Conservation (phyloP, 2,113 vertebrate species). For the Pangasianodon hypophthalmus region DNA sequence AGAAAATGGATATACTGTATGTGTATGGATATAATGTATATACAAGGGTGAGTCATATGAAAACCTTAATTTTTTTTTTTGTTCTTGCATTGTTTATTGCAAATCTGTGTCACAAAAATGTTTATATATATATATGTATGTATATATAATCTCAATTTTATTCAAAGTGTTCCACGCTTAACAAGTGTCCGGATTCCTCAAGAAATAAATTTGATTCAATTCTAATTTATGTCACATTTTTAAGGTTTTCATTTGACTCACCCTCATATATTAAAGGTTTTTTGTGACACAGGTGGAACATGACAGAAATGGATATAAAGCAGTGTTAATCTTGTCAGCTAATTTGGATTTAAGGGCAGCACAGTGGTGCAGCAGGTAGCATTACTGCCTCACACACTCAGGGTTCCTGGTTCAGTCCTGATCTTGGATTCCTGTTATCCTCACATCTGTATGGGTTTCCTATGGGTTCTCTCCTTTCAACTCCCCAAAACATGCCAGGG, state of each 20-base stretch:
- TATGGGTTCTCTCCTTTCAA: not conserved
- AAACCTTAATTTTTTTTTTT: not conserved
- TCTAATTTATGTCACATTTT: not conserved
- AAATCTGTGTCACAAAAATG: not conserved
- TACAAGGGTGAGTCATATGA: not conserved
- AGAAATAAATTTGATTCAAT: not conserved
- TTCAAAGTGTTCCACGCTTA: not conserved
- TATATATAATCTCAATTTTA: not conserved
- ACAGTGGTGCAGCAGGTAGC: not conserved
- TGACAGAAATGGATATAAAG: not conserved
- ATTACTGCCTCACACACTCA: not conserved
- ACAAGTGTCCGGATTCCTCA: not conserved
- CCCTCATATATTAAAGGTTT: not conserved
- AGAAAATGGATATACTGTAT: not conserved
- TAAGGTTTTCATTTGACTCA: not conserved
- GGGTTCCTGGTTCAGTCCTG: not conserved
- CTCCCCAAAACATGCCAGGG: not conserved
- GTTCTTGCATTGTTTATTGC: not conserved
- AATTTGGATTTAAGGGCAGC: not conserved
- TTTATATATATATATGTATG: not conserved
- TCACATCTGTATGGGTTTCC: not conserved
- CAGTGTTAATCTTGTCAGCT: not conserved
- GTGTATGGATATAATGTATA: too few relatives aligned
- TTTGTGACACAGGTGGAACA: not conserved
- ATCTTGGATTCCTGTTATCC: not conserved